Percentiles rank a stretch among this genome's conserved stretches.
These are phyloP conservation scores for Sphaerophoria rueppellii DNA, from an alignment of 2,888 invertebrate genomes.

Conservation along the genomic window DNA sequence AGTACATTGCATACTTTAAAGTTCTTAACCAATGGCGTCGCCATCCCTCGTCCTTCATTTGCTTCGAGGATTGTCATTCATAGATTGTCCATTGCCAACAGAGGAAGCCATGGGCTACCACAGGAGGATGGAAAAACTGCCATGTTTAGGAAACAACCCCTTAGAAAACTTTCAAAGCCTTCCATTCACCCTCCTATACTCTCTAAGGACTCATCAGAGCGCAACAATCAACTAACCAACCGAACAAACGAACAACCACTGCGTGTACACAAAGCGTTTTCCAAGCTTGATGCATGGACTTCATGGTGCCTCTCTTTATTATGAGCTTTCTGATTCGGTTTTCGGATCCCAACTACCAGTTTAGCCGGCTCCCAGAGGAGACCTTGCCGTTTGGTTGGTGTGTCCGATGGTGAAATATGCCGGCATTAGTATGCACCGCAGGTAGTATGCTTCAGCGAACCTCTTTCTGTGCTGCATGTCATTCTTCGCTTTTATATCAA, in stretches of 20 bases:
- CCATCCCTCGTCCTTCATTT: too few relatives aligned
- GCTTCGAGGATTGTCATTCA: too few relatives aligned
- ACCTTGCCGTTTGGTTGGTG: background rate
- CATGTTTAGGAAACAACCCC: constrained; percentile 45
- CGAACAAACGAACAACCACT: constrained; percentile 29
- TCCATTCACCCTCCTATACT: background rate
- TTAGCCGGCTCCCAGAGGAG: background rate
- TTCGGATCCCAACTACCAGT: background rate
- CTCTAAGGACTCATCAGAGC: constrained; percentile 25
- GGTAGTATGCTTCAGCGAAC: constrained; percentile 69
- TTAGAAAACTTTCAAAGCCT: constrained; percentile 12
- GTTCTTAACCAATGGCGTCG: too few relatives aligned
- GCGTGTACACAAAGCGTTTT: constrained; percentile 63
- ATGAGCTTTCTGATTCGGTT: background rate
- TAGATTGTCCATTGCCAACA: too few relatives aligned
- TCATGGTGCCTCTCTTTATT: constrained; percentile 10
- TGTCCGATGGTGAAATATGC: constrained; percentile 69
- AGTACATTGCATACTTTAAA: too few relatives aligned
- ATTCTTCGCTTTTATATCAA: constrained; percentile 68
- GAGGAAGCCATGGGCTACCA: too few relatives aligned
- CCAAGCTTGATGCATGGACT: constrained; percentile 64
- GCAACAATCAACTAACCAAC: background rate
- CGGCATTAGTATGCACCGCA: constrained; percentile 72
- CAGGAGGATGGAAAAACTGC: constrained; percentile 28
- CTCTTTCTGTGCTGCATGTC: constrained; percentile 56